Evolutionary conservation across 2,797 vertebrate species (phyloP).

Genomic region (Danio kyathit): DNA sequence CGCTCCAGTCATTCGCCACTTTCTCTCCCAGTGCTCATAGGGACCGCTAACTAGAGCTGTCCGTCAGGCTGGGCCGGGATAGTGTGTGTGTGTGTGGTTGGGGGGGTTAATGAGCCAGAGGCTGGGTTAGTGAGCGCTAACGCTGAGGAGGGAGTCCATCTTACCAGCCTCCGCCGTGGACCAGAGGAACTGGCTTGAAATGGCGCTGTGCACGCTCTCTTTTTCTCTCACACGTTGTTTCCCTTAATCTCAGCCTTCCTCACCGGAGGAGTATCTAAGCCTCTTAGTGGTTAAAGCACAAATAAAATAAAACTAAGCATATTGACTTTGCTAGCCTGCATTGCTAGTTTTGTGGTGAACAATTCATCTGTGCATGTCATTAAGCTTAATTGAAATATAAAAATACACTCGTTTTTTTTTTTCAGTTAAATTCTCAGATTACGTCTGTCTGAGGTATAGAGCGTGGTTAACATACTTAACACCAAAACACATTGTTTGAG

Average conservation of each 20-base stretch:
- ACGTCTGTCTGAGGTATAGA: too few relatives aligned
- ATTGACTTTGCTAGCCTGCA: too few relatives aligned
- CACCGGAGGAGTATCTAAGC: background rate
- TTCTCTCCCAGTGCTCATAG: slow-evolving; percentile 69
- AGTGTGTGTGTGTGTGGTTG: slow-evolving; percentile 56
- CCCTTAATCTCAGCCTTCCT: slow-evolving; percentile 34
- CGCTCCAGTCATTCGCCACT: slow-evolving; percentile 81
- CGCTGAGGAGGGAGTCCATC: slow-evolving; percentile 75
- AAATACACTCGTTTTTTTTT: too few relatives aligned
- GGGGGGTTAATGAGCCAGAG: slow-evolving; percentile 75
- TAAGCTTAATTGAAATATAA: too few relatives aligned
- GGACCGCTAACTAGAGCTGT: slow-evolving; percentile 81
- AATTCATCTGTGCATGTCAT: too few relatives aligned
- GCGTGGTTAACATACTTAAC: too few relatives aligned
- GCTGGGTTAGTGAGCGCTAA: slow-evolving; percentile 68
- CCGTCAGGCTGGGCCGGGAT: slow-evolving; percentile 73
- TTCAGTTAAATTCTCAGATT: too few relatives aligned
- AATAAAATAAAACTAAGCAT: too few relatives aligned
- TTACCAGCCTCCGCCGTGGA: slow-evolving; percentile 68
- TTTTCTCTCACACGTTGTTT: slow-evolving; percentile 60
- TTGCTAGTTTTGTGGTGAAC: too few relatives aligned
- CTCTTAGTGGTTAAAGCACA: too few relatives aligned
- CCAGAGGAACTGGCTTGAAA: slow-evolving; percentile 60
- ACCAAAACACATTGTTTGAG: too few relatives aligned
- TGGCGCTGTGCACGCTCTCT: slow-evolving; percentile 65